phyloP scores from a whole-genome alignment of 1,140 invertebrate genomes.

The honey bee (Apis mellifera) region Amel_HAv3.1 CM009944.2:8426501-8427000 shows the following conservation, averaged over 20 bases:
- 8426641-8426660: conserved; percentile 24
- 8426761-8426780: conserved; percentile 14
- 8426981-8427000: not conserved
- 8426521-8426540: not conserved
- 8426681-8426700: conserved; percentile 17
- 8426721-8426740: conserved; percentile 27
- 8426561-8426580: not conserved
- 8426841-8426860: too few species aligned
- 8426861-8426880: conserved; percentile 10
- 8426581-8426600: not conserved
- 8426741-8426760: conserved; percentile 24
- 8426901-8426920: not conserved
- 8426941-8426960: not conserved
- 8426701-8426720: conserved; percentile 38
- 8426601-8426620: not conserved
- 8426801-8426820: not conserved
- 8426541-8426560: too few species aligned
- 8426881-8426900: too few species aligned
- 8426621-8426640: conserved; percentile 27
- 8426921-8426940: not conserved
- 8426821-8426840: too few species aligned
- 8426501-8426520: too few species aligned
- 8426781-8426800: conserved; percentile 1
- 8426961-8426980: not conserved
- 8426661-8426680: conserved; percentile 24